Evolutionary conservation across 2,888 invertebrate species (phyloP).

Genomic region (Notocelia uddmanniana): DNA sequence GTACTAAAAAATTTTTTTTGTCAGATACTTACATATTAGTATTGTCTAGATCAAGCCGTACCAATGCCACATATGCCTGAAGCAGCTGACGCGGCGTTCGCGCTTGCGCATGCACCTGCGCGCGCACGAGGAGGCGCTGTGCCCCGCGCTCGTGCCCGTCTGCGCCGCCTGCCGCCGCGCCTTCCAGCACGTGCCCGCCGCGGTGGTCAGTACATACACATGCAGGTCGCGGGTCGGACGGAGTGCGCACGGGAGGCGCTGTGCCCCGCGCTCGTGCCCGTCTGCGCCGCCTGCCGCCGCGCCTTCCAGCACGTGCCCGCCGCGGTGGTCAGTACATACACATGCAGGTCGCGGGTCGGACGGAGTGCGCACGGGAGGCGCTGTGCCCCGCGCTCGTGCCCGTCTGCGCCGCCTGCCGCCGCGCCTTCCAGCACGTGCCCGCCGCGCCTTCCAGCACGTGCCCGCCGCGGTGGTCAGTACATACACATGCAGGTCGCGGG

Average conservation of each 20-base stretch:
- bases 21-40: too few relatives aligned
- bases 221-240: too few relatives aligned
- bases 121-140: constrained; percentile 77
- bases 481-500: constrained; percentile 83
- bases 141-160: constrained; percentile 67
- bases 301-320: constrained; percentile 66
- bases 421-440: constrained; percentile 67
- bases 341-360: too few relatives aligned
- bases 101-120: constrained; percentile 82
- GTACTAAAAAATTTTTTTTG: too few relatives aligned
- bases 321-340: constrained; percentile 64
- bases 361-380: constrained; percentile 80
- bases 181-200: constrained; percentile 62
- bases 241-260: constrained; percentile 79
- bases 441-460: constrained; percentile 73
- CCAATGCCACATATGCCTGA: constrained; percentile 85
- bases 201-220: constrained; percentile 64
- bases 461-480: constrained; percentile 40
- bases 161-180: constrained; percentile 73
- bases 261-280: constrained; percentile 66
- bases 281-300: constrained; percentile 70
- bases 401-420: constrained; percentile 70
- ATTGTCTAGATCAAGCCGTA: constrained; percentile 79
- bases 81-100: constrained; percentile 81
- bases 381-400: constrained; percentile 66